Evolutionary conservation across 1,140 invertebrate genomes (phyloP), one percentile per base, ranked within the genome.

Genomic region (Myzus persicae): DNA sequence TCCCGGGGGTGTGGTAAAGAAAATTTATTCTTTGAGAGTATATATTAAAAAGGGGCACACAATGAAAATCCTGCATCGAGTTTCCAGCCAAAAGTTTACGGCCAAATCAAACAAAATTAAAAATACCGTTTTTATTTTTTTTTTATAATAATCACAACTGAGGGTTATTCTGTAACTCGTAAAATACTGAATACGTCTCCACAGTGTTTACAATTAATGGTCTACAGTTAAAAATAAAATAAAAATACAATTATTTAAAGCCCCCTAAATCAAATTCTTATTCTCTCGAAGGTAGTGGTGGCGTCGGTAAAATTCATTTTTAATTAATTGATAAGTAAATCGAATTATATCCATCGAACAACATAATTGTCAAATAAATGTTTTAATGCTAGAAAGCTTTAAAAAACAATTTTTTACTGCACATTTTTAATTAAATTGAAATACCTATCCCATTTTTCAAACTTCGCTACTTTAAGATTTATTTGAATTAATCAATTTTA

Each of bases 31-130:
- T 91, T n/a, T 31, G 59, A 91, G 51, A 76, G 59, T 81, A 42
- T 67, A 40, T 90, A 42, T 91, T 31, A 40, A 76, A 40, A 44
- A 36, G 40, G 38, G 20, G 54, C 36, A 51, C 24, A 90, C 40
- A 91, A 91, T 91, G 51, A 20, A 67, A 91, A 67, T 76, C 51
- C 40, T 40, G 31, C 51, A 44, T 42, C 22, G 40, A 91, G 90
- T 67, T 91, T 91, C 54, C 31, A 7, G 51, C 36, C 24, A 67
- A 91, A 91, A 91, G 54, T 91, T 91, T 91, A 76, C 40, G 18
- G 59, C 40, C 31, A 91, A 76, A 91, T 91, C 90, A 91, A 91
- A 91, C 38, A 44, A 76, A 91, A 91, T 67, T 91, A 91, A 91
- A 91, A 91, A 87, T 87, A 48, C 85, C 18, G 85, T 40, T 51